Percentiles rank a stretch among this genome's conserved stretches.
These are phyloP conservation scores for Chelonus insularis DNA, from an alignment of 1,140 invertebrate genomes.

Conservation along the genomic window DNA sequence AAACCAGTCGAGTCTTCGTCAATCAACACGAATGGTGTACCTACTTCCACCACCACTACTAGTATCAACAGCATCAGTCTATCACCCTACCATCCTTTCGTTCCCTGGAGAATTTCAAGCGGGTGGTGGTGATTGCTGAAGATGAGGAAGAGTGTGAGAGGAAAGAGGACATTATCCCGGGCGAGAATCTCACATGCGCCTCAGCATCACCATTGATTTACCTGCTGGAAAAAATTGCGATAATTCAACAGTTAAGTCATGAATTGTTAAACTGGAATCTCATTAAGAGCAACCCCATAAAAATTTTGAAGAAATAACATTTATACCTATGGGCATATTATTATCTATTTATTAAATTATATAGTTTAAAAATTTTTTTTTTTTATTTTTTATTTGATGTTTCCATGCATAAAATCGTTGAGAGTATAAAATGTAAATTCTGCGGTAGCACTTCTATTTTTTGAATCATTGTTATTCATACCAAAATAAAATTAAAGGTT, in stretches of 20 bases:
- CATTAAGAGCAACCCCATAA: neutral
- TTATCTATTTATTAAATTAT: too few species aligned
- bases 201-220: constrained; percentile 44
- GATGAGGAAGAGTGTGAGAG: constrained; percentile 17
- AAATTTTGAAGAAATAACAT: too few species aligned
- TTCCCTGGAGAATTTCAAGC: neutral
- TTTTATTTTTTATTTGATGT: too few species aligned
- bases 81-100: neutral
- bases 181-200: constrained; percentile 45
- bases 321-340: too few species aligned
- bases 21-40: too few species aligned
- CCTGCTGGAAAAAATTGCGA: constrained; percentile 9
- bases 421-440: too few species aligned
- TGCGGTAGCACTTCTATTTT: too few species aligned
- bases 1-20: too few species aligned
- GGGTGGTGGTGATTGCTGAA: constrained; percentile 1
- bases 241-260: neutral
- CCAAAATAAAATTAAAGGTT: too few species aligned
- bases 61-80: neutral
- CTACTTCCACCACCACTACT: neutral
- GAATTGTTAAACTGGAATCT: neutral
- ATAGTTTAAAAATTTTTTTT: too few species aligned
- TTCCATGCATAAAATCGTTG: too few species aligned
- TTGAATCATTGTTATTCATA: too few species aligned
- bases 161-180: constrained; percentile 28